Conservation (phyloP, 1,140 invertebrate species). For the Drosophila bocki region DNA sequence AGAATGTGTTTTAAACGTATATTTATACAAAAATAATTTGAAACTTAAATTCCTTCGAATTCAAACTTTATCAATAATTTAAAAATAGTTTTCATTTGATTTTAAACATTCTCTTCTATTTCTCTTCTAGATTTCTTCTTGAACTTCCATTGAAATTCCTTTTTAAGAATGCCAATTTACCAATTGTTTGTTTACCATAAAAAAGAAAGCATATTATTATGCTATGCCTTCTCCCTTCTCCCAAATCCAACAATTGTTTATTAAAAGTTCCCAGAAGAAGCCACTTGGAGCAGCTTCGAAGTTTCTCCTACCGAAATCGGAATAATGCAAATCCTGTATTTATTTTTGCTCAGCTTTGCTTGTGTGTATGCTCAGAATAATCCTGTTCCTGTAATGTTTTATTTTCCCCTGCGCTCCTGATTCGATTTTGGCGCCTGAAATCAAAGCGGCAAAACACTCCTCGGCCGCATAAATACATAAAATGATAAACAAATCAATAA, state of each 20-base stretch:
- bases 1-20: background rate
- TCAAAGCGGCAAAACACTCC: constrained; percentile 51
- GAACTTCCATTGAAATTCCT: background rate
- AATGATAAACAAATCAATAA: constrained; percentile 78
- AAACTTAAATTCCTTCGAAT: background rate
- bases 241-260: constrained; percentile 11
- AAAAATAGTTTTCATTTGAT: background rate
- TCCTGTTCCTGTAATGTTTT: constrained; percentile 43
- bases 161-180: background rate
- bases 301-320: background rate
- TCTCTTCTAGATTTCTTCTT: background rate
- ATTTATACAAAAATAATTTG: background rate
- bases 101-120: background rate
- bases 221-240: background rate
- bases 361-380: constrained; percentile 39
- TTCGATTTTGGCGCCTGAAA: constrained; percentile 62
- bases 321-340: constrained; percentile 10
- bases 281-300: background rate
- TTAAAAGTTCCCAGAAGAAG: background rate
- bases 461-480: constrained; percentile 48
- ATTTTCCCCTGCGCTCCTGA: constrained; percentile 46
- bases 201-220: background rate
- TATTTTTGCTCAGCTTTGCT: constrained; percentile 29
- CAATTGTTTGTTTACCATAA: background rate
- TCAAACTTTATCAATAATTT: background rate